Base-by-base conservation (phyloP, 2,113 vertebrate species). In the Gracilinanus agilis region DNA sequence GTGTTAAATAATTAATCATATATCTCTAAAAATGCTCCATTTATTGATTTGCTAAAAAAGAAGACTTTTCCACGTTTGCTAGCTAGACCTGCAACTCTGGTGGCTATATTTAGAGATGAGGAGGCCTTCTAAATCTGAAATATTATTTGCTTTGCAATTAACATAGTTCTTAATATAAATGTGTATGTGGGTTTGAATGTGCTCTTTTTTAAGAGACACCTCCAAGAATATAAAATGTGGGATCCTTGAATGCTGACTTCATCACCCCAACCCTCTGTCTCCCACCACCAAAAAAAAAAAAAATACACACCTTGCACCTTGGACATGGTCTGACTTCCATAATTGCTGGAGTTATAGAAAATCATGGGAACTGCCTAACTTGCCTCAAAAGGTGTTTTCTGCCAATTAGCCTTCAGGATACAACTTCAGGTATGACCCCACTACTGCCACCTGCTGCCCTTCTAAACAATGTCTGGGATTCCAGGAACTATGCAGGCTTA, bases 1-100 rank as follows among this genome's bases (percentile, higher is more conserved):
- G 94, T 94, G 83, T 90, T 97, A 95, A 98, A 96, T 97, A 98
- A 98, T 97, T 98, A 97, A 97, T 95, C 55, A 40, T 83, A 29
- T 24, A 94, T 93, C 55, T 98, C 91, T 97, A 75, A 96, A 97
- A 97, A 96, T 88, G 92, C 9, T 94, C 25, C 2, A 96, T 29
- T 97, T 97, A 97, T 92, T 96, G 95, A 97, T 96, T 97, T 95
- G 90, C n/a, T 94, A 96, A 96, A 94, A 96, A 97, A 96, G 94
- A 96, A 97, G 90, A 94, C 89, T 53, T 92, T 94, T 95, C 92
- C 89, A 67, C 21, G 89, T 95, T 96, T 96, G 75, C 53, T 96
- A 97, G 91, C n/a, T 96, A 97, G 90, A 92, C 61, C 90, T 56
- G 29, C 54, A 93, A 96, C 67, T 97, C 88, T 92, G 27, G 67